Conservation (phyloP, 2,888 invertebrate species). For the Rhodophaea formosa region DNA sequence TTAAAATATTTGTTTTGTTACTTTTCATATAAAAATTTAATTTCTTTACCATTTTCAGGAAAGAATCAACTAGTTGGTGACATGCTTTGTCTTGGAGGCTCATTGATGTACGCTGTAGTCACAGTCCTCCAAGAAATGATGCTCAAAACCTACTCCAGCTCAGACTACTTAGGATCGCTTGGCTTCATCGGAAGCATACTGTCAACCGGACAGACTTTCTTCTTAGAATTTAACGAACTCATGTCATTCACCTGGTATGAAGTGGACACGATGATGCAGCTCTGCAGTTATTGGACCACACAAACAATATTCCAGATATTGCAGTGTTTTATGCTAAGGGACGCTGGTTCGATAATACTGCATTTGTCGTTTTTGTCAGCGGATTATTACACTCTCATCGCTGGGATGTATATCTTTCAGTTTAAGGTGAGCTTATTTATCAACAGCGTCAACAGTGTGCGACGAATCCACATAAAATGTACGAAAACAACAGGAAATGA, state of each 20-base stretch:
- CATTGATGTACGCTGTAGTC: conserved; percentile 88
- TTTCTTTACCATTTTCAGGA: conserved; percentile 72
- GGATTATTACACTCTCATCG: conserved; percentile 91
- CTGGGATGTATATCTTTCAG: conserved; percentile 89
- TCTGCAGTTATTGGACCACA: conserved; percentile 84
- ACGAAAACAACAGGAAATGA: too few species aligned
- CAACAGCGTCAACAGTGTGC: too few species aligned
- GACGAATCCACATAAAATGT: too few species aligned
- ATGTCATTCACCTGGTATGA: conserved; percentile 86
- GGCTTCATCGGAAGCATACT: conserved; percentile 90
- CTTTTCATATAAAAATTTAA: background rate
- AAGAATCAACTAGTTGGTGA: conserved; percentile 91
- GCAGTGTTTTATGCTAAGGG: conserved; percentile 87
- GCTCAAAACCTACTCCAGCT: conserved; percentile 87
- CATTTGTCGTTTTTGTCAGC: conserved; percentile 91
- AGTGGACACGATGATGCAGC: conserved; percentile 82
- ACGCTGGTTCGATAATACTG: conserved; percentile 90
- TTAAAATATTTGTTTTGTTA: too few species aligned
- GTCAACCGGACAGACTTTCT: conserved; percentile 89
- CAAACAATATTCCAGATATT: conserved; percentile 89
- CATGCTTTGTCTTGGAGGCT: conserved; percentile 89
- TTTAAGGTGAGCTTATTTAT: conserved; percentile 83
- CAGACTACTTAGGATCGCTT: conserved; percentile 90
- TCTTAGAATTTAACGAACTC: conserved; percentile 86
- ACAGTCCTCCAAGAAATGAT: conserved; percentile 91